phyloP scores from a whole-genome alignment of 37 sponge, comb jelly and placozoan species.

The Ephydatia muelleri region DNA sequence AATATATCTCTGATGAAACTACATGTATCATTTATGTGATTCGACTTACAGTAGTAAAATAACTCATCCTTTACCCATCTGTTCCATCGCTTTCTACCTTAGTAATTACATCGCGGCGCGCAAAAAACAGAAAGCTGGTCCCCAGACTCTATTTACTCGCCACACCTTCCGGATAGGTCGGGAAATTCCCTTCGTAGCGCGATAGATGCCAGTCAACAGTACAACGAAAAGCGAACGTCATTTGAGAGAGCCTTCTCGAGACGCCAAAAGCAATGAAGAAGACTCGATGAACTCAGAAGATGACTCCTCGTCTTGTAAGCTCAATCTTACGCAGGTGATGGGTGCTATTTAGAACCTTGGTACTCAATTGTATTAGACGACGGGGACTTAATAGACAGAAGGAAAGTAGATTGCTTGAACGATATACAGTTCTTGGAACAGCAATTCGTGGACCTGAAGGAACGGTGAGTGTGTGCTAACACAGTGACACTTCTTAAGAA shows the following conservation, averaged over 20 bases:
- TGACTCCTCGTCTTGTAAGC: constrained; percentile 57
- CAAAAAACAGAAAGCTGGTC: neutral
- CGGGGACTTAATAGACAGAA: constrained; percentile 50
- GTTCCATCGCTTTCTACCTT: too few species aligned
- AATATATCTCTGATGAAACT: too few species aligned
- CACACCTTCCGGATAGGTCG: neutral
- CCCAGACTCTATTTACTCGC: neutral
- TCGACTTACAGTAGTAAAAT: too few species aligned
- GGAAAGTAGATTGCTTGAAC: constrained; percentile 54
- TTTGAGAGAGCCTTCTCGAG: constrained; percentile 20
- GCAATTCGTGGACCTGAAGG: constrained; percentile 66
- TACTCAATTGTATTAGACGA: constrained; percentile 40
- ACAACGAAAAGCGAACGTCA: constrained; percentile 31
- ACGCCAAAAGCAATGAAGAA: constrained; percentile 30
- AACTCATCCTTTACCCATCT: too few species aligned
- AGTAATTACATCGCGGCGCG: too few species aligned
- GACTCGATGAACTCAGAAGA: constrained; percentile 60
- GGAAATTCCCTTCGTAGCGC: neutral
- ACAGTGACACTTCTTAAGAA: neutral
- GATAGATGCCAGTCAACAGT: constrained; percentile 39
- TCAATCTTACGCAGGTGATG: neutral
- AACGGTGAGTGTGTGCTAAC: constrained; percentile 26
- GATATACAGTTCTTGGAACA: constrained; percentile 60
- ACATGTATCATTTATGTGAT: too few species aligned
- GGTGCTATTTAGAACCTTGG: constrained; percentile 27